A percentile compares a stretch with the other conserved stretches of the same genome.
phyloP scores from a whole-genome alignment of 37 sponge, comb jelly and placozoan genomes.

The Corticium candelabrum region DNA sequence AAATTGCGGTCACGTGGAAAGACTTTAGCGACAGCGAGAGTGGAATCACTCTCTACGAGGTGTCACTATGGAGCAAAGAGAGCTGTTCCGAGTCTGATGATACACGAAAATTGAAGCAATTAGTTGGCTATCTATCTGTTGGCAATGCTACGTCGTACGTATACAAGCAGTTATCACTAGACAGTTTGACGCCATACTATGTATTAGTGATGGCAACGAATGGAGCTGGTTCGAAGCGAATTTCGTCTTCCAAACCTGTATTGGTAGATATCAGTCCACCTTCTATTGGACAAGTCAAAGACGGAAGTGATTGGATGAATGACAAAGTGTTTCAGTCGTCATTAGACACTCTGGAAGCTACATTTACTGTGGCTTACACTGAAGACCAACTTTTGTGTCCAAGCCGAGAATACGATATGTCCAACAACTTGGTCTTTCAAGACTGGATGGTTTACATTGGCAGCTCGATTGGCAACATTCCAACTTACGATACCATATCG shows the following conservation, averaged over 20 bases:
- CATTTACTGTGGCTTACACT: conserved; percentile 7
- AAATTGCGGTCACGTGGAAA: conserved; percentile 37
- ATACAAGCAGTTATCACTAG: conserved; percentile 8
- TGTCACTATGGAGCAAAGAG: conserved; percentile 22
- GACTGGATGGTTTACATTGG: too few species aligned
- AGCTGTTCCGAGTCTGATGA: conserved; percentile 16
- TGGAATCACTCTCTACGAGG: conserved; percentile 41
- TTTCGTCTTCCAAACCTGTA: conserved; percentile 36
- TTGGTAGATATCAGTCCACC: conserved; percentile 16
- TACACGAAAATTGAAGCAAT: neutral
- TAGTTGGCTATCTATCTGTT: conserved; percentile 6
- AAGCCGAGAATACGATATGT: neutral
- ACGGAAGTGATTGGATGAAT: conserved; percentile 53
- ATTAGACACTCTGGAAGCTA: conserved; percentile 32
- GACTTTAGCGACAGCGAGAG: conserved; percentile 51
- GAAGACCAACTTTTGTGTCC: neutral
- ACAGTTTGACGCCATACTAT: conserved; percentile 20
- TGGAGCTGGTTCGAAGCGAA: conserved; percentile 28
- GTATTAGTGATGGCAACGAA: conserved; percentile 44
- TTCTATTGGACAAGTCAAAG: conserved; percentile 41
- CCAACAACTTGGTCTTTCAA: too few species aligned
- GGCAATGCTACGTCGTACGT: neutral
- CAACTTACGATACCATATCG: neutral
- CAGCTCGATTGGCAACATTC: neutral
- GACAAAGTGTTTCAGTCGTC: conserved; percentile 56